Percentiles rank a stretch among this genome's conserved stretches.
These are phyloP conservation scores for Hemiscyllium ocellatum DNA, from an alignment of 2,113 vertebrate species.

Conservation along the genomic window DNA sequence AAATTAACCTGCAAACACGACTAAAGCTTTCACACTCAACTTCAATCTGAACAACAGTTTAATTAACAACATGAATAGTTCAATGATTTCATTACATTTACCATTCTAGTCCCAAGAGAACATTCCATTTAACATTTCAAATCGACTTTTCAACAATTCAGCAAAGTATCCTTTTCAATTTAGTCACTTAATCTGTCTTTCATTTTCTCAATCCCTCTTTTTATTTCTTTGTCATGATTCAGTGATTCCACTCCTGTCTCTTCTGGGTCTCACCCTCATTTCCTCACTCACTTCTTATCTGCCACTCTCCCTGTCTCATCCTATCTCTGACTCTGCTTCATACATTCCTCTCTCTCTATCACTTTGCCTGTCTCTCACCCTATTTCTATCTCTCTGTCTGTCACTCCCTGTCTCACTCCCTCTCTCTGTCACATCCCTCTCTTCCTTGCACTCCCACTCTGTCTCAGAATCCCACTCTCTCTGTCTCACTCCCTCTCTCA, in stretches of 20 bases:
- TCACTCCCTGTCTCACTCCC: neutral
- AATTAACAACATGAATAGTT: constrained; percentile 13
- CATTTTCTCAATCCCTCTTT: neutral
- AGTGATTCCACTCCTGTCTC: no score
- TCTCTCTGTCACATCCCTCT: neutral
- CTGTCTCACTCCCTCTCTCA: neutral
- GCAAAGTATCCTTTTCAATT: neutral
- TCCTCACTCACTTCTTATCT: neutral
- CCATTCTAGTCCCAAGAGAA: neutral
- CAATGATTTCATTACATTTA: constrained; percentile 26
- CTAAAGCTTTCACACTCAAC: neutral
- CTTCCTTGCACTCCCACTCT: neutral
- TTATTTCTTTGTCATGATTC: no score
- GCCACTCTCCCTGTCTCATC: neutral
- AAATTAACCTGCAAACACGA: neutral
- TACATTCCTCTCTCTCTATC: neutral
- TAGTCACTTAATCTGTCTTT: neutral
- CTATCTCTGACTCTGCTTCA: no score
- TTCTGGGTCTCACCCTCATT: no score
- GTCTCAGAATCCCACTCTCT: neutral
- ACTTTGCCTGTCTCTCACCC: neutral
- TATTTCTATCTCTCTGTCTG: neutral
- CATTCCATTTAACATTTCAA: neutral
- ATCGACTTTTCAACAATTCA: no score
- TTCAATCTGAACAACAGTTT: neutral